phyloP scores from a whole-genome alignment of 2,888 invertebrate genomes.

The Spodoptera picta region DNA sequence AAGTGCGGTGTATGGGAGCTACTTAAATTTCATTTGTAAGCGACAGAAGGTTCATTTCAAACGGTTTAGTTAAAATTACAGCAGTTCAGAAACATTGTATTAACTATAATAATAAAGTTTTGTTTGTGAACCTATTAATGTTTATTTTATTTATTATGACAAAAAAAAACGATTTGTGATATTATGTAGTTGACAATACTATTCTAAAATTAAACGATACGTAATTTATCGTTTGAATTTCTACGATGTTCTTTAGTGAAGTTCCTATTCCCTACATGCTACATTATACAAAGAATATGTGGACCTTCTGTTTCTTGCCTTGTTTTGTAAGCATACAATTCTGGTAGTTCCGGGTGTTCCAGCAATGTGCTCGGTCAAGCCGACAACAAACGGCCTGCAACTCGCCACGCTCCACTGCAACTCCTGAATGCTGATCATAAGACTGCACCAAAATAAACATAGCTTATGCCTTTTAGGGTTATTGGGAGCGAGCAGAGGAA shows the following conservation, averaged over 20 bases:
- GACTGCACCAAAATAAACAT: conserved; percentile 9
- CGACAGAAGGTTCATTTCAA: conserved; percentile 18
- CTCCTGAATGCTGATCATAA: conserved; percentile 13
- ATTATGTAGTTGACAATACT: too few species aligned
- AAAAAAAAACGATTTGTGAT: too few species aligned
- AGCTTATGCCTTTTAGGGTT: not conserved
- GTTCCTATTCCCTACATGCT: too few species aligned
- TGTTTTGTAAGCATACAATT: not conserved
- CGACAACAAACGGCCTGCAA: conserved; percentile 17
- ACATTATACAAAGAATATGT: not conserved
- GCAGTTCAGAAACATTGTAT: too few species aligned
- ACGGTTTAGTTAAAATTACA: too few species aligned
- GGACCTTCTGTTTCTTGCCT: conserved; percentile 12
- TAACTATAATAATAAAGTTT: too few species aligned
- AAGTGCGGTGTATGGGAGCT: conserved; percentile 3
- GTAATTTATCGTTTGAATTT: too few species aligned
- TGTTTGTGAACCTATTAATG: too few species aligned
- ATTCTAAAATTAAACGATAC: too few species aligned
- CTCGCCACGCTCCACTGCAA: conserved; percentile 20
- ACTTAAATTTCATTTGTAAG: not conserved
- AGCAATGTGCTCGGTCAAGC: conserved; percentile 11
- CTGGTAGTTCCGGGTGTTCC: conserved; percentile 29
- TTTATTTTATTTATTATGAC: too few species aligned
- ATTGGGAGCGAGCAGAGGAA: not conserved
- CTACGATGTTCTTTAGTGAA: too few species aligned